phyloP scores from a whole-genome alignment of 2,797 vertebrate genomes.

The Aldrovandia affinis region DNA sequence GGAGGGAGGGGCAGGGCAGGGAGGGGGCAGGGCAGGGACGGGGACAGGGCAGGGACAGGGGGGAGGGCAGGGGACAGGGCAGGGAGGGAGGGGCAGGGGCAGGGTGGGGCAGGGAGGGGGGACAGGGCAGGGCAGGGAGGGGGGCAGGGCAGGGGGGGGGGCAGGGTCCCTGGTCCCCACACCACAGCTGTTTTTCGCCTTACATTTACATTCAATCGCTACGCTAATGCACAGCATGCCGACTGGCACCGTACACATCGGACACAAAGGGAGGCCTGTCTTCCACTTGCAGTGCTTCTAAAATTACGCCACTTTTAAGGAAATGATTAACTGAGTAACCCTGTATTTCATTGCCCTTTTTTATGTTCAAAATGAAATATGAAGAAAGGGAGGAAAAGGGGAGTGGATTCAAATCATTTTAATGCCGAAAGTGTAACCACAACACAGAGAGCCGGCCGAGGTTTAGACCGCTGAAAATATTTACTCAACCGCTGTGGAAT shows the following conservation, averaged over 20 bases:
- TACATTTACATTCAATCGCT: conserved; percentile 24
- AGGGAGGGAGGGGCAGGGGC: no score
- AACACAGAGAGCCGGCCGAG: background rate
- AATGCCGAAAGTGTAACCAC: background rate
- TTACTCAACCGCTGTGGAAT: conserved; percentile 45
- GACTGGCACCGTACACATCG: background rate
- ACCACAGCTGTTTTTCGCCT: conserved; percentile 46
- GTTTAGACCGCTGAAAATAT: conserved; percentile 19
- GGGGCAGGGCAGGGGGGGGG: no score
- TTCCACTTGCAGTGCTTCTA: background rate
- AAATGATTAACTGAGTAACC: background rate
- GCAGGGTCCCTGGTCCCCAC: no score
- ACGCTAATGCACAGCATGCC: background rate
- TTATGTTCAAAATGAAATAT: background rate
- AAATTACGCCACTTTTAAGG: background rate
- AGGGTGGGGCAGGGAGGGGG: no score
- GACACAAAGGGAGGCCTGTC: conserved; percentile 40
- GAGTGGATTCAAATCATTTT: background rate
- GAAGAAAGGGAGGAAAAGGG: background rate
- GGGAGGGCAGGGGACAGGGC: no score
- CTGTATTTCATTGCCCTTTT: background rate
- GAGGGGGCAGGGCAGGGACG: no score
- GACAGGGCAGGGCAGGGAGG: no score
- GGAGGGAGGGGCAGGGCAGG: no score
- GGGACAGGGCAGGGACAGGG: no score